Evolutionary conservation across 2,888 invertebrate species (phyloP).

Genomic region (Drosophila prostipennis): DNA sequence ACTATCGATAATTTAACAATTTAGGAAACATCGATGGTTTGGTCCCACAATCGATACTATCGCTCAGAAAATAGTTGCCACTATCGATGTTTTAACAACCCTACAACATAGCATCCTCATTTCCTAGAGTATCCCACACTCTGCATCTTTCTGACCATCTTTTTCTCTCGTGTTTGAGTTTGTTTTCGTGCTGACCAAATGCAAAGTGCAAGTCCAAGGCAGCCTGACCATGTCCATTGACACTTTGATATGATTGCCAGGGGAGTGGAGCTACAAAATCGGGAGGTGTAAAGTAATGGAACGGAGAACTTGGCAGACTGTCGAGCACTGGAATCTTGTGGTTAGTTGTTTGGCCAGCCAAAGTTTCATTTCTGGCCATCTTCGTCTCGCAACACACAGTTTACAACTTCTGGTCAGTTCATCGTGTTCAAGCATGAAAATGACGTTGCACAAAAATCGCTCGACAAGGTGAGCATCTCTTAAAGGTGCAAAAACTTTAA

Average conservation of each 20-base stretch:
- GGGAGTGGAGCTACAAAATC: slow-evolving; percentile 6
- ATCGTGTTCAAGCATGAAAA: slow-evolving; percentile 46
- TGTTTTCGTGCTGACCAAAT: slow-evolving; percentile 35
- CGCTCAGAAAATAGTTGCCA: no score
- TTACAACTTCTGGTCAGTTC: slow-evolving; percentile 58
- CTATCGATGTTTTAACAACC: no score
- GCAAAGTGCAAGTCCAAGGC: slow-evolving; percentile 53
- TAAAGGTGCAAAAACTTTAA: slow-evolving; percentile 40
- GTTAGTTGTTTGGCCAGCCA: slow-evolving; percentile 36
- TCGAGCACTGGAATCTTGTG: slow-evolving; percentile 17
- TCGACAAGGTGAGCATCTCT: slow-evolving; percentile 28
- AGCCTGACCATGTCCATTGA: slow-evolving; percentile 54
- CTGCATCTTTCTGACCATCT: neutral
- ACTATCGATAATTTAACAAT: no score
- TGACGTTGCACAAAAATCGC: slow-evolving; percentile 61
- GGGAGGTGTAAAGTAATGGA: slow-evolving; percentile 1
- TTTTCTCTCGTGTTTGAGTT: neutral
- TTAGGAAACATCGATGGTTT: no score
- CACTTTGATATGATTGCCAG: slow-evolving; percentile 65
- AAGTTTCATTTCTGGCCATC: slow-evolving; percentile 66
- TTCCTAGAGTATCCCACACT: neutral
- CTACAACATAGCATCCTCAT: neutral
- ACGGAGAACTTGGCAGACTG: slow-evolving; percentile 3
- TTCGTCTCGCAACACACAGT: slow-evolving; percentile 55
- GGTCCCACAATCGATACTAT: no score